These are phyloP conservation scores for Drosophila robusta DNA, from an alignment of 2,888 invertebrate genomes.

Conservation along the genomic window DNA sequence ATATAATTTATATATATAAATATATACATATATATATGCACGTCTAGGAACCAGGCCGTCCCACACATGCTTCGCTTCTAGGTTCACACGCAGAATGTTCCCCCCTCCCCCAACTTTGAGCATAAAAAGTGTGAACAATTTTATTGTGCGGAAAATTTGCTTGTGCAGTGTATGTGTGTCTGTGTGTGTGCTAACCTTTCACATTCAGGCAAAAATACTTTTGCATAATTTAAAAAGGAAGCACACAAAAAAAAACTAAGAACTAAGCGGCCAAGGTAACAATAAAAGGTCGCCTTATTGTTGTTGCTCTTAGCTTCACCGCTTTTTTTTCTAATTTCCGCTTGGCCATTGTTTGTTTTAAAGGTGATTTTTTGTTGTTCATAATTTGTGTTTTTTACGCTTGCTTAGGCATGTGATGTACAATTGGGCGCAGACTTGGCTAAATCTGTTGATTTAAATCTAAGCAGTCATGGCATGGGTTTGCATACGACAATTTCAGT, in stretches of 20 bases:
- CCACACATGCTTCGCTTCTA: slow-evolving; percentile 16
- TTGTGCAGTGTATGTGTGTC: slow-evolving; percentile 33
- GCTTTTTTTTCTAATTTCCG: slow-evolving; percentile 30
- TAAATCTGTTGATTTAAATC: slow-evolving; percentile 4
- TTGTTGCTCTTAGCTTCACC: slow-evolving; percentile 13
- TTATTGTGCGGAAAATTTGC: slow-evolving; percentile 75
- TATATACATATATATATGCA: slow-evolving; percentile 2
- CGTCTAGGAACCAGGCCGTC: not conserved
- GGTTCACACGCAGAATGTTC: slow-evolving; percentile 25
- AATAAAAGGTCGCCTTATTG: slow-evolving; percentile 38
- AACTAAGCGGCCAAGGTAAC: slow-evolving; percentile 44
- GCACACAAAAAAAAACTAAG: slow-evolving; percentile 13
- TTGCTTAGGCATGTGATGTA: slow-evolving; percentile 23
- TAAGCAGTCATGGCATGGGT: slow-evolving; percentile 15
- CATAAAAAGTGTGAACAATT: slow-evolving; percentile 71
- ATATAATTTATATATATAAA: not conserved
- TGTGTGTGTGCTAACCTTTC: slow-evolving; percentile 30
- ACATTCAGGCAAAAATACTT: slow-evolving; percentile 45
- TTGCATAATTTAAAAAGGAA: slow-evolving; percentile 64
- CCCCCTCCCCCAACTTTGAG: slow-evolving; percentile 20
- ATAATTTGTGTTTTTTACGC: slow-evolving; percentile 47
- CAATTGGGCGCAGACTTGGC: slow-evolving; percentile 6
- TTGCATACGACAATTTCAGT: not conserved
- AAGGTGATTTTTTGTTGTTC: slow-evolving; percentile 17
- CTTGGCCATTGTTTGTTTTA: slow-evolving; percentile 38